Conservation (phyloP, 2,113 vertebrate species). For the Eubucco bourcierii region DNA sequence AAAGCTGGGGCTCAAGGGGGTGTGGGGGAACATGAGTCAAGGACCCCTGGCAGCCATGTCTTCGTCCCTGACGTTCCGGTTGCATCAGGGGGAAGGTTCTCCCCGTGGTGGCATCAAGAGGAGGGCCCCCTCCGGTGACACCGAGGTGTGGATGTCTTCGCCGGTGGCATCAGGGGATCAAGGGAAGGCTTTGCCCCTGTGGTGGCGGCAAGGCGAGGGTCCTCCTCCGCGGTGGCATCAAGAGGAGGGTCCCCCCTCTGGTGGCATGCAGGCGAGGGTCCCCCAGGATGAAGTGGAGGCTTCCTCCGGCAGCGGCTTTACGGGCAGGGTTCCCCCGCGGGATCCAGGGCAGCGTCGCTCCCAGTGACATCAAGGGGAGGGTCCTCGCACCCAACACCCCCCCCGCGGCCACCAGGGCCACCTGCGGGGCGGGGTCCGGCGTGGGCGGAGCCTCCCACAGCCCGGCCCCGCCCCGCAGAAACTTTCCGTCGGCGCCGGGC, state of each 20-base stretch:
- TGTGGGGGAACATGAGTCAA: not conserved
- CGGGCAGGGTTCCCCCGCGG: too few relatives aligned
- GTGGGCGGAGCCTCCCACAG: not conserved
- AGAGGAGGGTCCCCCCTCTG: too few relatives aligned
- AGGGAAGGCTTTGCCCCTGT: too few relatives aligned
- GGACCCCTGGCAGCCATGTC: not conserved
- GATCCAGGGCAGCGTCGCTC: too few relatives aligned
- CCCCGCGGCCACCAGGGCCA: not conserved
- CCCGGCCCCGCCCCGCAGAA: not conserved
- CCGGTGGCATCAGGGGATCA: too few relatives aligned
- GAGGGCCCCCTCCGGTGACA: too few relatives aligned
- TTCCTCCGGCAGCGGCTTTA: too few relatives aligned
- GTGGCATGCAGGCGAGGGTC: too few relatives aligned
- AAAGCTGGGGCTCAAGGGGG: not conserved
- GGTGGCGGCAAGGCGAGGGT: too few relatives aligned
- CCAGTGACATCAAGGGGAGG: not conserved
- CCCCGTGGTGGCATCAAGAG: too few relatives aligned
- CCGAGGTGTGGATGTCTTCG: too few relatives aligned
- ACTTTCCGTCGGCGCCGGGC: constrained; percentile 20
- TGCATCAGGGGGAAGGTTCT: not conserved
- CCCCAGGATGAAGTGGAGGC: not conserved
- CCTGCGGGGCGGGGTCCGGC: not conserved
- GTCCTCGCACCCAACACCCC: not conserved
- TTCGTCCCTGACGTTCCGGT: not conserved
- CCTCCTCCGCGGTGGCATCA: too few relatives aligned